A percentile compares a stretch with the other conserved stretches of the same genome.
phyloP scores from a whole-genome alignment of 2,113 vertebrate species.

The Epinephelus lanceolatus region DNA sequence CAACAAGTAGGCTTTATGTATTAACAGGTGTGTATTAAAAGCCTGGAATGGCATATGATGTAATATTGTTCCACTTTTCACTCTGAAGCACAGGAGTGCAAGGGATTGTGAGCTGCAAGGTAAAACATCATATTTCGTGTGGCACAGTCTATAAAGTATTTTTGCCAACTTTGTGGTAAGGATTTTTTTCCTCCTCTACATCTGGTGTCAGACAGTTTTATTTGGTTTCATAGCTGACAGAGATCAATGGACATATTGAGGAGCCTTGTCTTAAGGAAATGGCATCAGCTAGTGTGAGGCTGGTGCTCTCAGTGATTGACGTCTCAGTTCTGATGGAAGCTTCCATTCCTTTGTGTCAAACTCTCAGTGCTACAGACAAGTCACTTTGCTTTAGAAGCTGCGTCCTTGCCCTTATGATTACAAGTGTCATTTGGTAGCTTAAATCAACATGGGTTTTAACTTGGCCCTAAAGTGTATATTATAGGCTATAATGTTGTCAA shows the following conservation, averaged over 20 bases:
- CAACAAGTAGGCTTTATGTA: conserved; percentile 71
- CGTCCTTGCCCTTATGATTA: conserved; percentile 39
- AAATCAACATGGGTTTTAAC: conserved; percentile 63
- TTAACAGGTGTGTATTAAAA: conserved; percentile 81
- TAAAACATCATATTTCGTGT: conserved; percentile 73
- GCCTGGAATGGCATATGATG: conserved; percentile 72
- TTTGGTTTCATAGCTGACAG: conserved; percentile 67
- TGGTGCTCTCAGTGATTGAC: conserved; percentile 52
- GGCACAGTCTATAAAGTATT: conserved; percentile 68
- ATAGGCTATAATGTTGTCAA: conserved; percentile 41
- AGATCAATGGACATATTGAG: conserved; percentile 76
- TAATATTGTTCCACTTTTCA: conserved; percentile 77
- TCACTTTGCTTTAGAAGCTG: conserved; percentile 14
- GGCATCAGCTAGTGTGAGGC: conserved; percentile 46
- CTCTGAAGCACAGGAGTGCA: conserved; percentile 46
- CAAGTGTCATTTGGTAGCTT: conserved; percentile 63
- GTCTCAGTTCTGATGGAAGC: conserved; percentile 30
- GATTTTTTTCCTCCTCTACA: conserved; percentile 56
- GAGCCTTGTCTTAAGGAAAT: conserved; percentile 52
- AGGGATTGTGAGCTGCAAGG: conserved; percentile 58
- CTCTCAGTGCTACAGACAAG: not conserved
- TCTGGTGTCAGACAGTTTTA: conserved; percentile 76
- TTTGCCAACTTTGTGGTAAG: conserved; percentile 58
- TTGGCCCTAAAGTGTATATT: conserved; percentile 36
- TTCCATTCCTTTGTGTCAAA: not conserved